Evolutionary conservation across 2,888 invertebrate genomes (phyloP), one percentile per base, ranked within the genome.

Genomic region (Tridacna crocea): DNA sequence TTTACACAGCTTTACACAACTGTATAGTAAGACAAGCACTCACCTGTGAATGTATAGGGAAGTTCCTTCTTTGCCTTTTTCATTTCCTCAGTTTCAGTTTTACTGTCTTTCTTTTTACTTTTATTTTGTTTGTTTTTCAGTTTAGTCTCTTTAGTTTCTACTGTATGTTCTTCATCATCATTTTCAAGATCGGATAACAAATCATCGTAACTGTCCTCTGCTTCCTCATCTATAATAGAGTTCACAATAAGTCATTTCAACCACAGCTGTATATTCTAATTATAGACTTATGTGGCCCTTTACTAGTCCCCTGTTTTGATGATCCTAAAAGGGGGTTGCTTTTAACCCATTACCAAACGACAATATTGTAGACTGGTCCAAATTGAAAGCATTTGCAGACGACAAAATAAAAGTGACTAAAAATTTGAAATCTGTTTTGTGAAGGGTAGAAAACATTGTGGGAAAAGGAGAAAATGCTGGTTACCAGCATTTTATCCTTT

Each of bases 41-140:
- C 90, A 95, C 95, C 94, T 91, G 92, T 87, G 90, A 95, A 95
- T 65, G 94, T 94, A 84, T 93, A 95, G 1, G 95, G 95, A 22
- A 97, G 93, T 91, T 96, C 96, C 85, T 95, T 93, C 80, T 95
- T 94, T 17, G 96, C 96, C 88, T 95, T 94, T 78, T 96, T 96
- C 95, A 95, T 95, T 65, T 84, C 77, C n/a, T 84, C 74, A 15
- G 47, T 72, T 36, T 46, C 79, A 19, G 55, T 55, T 60, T 60
- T n/a, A 17, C 46, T 63, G 11, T 27, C 46, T 55, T 77, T 48
- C 55, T 72, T 60, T n/a, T 55, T 27, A 47, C 63, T 12, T 61
- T 19, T n/a, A 55, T 51, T 17, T 27, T 68, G n/a, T 51, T 70
- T 51, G 24, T 26, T 51, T 19, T 48, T 70, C 51, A 51, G 51